These are phyloP conservation scores for Oxygymnocypris stewartii DNA, from an alignment of 2,113 vertebrate genomes.

Conservation along the genomic window DNA sequence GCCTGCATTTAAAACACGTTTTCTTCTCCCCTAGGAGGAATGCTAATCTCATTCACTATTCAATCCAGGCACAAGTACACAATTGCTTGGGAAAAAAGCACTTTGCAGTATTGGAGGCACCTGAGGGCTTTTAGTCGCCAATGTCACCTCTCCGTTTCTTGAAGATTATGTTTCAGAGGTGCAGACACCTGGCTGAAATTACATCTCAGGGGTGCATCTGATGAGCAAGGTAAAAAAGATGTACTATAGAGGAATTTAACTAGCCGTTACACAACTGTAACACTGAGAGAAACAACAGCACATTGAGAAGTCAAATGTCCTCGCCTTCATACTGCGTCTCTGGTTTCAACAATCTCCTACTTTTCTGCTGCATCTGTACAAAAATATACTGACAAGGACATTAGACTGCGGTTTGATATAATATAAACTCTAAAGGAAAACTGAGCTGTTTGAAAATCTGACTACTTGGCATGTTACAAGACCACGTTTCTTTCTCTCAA, in stretches of 20 bases:
- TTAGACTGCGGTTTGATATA: conserved; percentile 35
- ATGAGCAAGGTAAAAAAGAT: conserved; percentile 39
- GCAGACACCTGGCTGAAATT: conserved; percentile 45
- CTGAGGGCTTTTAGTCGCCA: conserved; percentile 4
- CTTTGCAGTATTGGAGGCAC: background rate
- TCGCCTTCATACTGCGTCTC: background rate
- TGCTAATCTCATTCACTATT: background rate
- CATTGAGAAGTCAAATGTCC: conserved; percentile 30
- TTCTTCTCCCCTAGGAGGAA: conserved; percentile 7
- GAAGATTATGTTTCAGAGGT: conserved; percentile 38
- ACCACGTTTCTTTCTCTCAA: background rate
- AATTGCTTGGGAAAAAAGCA: background rate
- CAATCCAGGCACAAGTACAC: background rate
- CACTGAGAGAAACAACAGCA: conserved; percentile 34
- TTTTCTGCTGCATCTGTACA: conserved; percentile 40
- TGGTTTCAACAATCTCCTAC: conserved; percentile 34
- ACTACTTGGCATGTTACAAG: conserved; percentile 13
- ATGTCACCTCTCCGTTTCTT: conserved; percentile 35
- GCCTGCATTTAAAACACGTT: background rate
- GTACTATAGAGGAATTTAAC: conserved; percentile 16
- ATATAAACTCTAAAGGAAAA: conserved; percentile 35
- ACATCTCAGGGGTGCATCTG: conserved; percentile 43
- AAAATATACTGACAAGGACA: conserved; percentile 33
- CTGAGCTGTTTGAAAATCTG: conserved; percentile 31
- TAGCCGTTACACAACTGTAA: background rate